Base-by-base conservation (phyloP, 2,797 vertebrate genomes). In the Pangasius macronema region DNA sequence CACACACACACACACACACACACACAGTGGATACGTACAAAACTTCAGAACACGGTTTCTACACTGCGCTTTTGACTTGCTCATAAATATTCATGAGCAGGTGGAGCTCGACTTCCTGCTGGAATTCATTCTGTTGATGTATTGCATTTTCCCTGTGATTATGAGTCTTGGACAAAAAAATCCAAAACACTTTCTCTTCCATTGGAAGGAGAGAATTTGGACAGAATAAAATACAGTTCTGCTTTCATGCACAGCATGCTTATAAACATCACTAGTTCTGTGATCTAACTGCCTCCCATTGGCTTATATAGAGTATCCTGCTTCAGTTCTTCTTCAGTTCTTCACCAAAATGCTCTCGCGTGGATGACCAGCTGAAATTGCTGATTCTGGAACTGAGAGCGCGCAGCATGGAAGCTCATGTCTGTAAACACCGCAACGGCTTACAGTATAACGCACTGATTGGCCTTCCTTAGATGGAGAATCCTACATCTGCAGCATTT, bases 11-110 rank as follows among this genome's bases (percentile, higher is more conserved):
- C 80, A 22, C 67, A 57, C 57, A 70, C 70, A 72, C 55, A 13
- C 61, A 11, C 5, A 49, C 46, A 51, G 14, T 8, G 14, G 14
- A 20, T n/a, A 30, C 33, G 75, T 30, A 20, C 27, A 30, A 46
- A n/a, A 63, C 24, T 14, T 80, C 55, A 24, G 20, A 42, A 39
- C 33, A 22, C 3, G 4, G 55, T 59, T 39, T 80, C 33, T 59
- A 24, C 33, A 39, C 83, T 42, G 22, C 27, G 18, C 63, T 65
- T 81, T 51, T 68, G 82, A 24, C 67, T 18, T 18, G 46, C 73
- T 88, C 72, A 87, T 90, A n/a, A 89, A 90, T 89, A 89, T 88
- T 84, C 85, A 87, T 80, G 61, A 16, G 8, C 36, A 87, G 86
- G 24, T 87, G 30, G 27, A 59, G 36, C 70, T 55, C 51, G 85